Evolutionary conservation across 2,888 invertebrate genomes (phyloP).

Genomic region (Calameuta idolon): DNA sequence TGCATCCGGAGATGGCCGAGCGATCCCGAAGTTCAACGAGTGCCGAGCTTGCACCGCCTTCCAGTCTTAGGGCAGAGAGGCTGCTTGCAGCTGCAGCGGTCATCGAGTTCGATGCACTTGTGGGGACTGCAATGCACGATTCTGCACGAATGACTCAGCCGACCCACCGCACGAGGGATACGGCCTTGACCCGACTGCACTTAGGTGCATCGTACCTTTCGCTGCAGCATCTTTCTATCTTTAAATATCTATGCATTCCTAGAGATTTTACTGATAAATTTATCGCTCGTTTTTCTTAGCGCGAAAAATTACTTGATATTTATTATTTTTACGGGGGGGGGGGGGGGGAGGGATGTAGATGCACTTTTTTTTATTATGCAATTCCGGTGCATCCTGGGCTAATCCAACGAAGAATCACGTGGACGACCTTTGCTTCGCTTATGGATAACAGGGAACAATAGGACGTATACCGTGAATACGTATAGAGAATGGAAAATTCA

Average conservation of each 20-base stretch:
- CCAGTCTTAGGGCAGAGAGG: slow-evolving; percentile 19
- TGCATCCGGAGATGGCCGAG: slow-evolving; percentile 51
- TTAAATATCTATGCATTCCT: background rate
- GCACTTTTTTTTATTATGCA: background rate
- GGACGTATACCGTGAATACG: background rate
- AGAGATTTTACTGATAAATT: background rate
- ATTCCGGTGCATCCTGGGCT: background rate
- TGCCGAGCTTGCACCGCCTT: slow-evolving; percentile 4
- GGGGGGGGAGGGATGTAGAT: rapidly evolving
- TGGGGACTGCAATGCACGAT: slow-evolving; percentile 47
- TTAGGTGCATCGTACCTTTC: slow-evolving; percentile 58
- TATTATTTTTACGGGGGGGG: background rate
- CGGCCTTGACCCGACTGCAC: slow-evolving; percentile 65
- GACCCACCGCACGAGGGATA: slow-evolving; percentile 51
- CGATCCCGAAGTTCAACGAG: slow-evolving; percentile 38
- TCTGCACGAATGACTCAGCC: slow-evolving; percentile 61
- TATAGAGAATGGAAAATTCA: slow-evolving; percentile 1
- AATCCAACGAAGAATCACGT: background rate
- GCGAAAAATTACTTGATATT: background rate
- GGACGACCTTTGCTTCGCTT: background rate
- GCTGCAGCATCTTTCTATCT: slow-evolving; percentile 9
- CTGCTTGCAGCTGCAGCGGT: slow-evolving; percentile 60
- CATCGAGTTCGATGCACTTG: slow-evolving; percentile 65
- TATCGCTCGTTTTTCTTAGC: background rate
- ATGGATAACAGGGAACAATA: background rate